Conservation (phyloP, 2,888 invertebrate species). For the Patella pellucida region DNA sequence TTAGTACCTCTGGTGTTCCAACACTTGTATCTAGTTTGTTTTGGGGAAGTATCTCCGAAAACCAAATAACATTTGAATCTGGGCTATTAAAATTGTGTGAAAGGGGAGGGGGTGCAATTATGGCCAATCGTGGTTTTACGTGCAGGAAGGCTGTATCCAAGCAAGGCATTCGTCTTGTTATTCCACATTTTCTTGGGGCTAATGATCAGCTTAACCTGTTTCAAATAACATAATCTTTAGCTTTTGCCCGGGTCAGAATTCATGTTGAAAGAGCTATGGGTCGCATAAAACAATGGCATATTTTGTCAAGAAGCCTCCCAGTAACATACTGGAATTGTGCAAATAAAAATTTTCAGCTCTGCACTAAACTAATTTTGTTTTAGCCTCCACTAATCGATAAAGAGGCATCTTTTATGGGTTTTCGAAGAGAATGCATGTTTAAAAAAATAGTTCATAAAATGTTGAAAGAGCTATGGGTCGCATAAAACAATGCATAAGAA, state of each 20-base stretch:
- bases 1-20: slow-evolving; percentile 14
- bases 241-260: slow-evolving; percentile 18
- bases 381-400: background rate
- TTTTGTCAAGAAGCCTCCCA: slow-evolving; percentile 6
- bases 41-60: slow-evolving; percentile 22
- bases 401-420: background rate
- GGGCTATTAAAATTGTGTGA: slow-evolving; percentile 14
- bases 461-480: too few species aligned
- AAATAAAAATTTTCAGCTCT: background rate
- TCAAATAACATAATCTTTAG: slow-evolving; percentile 15
- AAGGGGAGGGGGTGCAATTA: slow-evolving; percentile 13
- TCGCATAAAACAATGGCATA: slow-evolving; percentile 18
- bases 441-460: too few species aligned
- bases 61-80: slow-evolving; percentile 19
- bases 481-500: too few species aligned
- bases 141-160: background rate
- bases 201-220: slow-evolving; percentile 12
- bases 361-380: background rate
- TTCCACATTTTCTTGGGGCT: slow-evolving; percentile 17
- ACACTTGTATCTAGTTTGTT: slow-evolving; percentile 15
- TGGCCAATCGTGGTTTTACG: slow-evolving; percentile 16
- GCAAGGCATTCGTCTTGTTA: slow-evolving; percentile 11
- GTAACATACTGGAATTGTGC: slow-evolving; percentile 12
- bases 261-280: slow-evolving; percentile 20
- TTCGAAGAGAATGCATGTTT: too few species aligned